phyloP scores from a whole-genome alignment of 2,888 invertebrate species.

The Lasioglossum oenotherae region DNA sequence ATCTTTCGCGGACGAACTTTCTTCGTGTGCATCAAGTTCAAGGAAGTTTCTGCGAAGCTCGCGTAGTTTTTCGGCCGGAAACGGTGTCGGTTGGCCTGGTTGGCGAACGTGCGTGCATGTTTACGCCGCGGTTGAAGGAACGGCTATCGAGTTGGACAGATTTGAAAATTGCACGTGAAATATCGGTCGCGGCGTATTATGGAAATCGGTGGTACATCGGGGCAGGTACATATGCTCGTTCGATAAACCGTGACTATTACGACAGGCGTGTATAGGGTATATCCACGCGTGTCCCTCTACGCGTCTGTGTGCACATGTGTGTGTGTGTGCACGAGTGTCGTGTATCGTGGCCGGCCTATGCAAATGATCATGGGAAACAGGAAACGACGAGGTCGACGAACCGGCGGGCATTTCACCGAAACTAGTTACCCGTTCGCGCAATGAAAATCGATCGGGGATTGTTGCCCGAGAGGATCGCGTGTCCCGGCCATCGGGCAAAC shows the following conservation, averaged over 20 bases:
- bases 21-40: too few species aligned
- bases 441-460: slow-evolving; percentile 51
- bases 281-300: not conserved
- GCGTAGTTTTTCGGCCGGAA: too few species aligned
- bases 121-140: not conserved
- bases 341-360: slow-evolving; percentile 27
- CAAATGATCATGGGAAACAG: slow-evolving; percentile 48
- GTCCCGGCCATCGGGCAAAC: slow-evolving; percentile 34
- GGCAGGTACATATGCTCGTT: slow-evolving; percentile 3
- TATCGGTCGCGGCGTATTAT: slow-evolving; percentile 28
- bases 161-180: slow-evolving; percentile 48
- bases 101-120: too few species aligned
- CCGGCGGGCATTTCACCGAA: slow-evolving; percentile 46
- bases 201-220: slow-evolving; percentile 2
- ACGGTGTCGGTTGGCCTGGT: too few species aligned
- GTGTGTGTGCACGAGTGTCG: not conserved
- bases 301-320: not conserved
- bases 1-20: too few species aligned
- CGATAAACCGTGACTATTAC: slow-evolving; percentile 38
- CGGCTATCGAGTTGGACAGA: slow-evolving; percentile 16
- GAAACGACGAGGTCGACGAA: slow-evolving; percentile 56
- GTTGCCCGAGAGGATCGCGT: slow-evolving; percentile 44
- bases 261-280: not conserved
- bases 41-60: too few species aligned
- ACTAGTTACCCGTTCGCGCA: slow-evolving; percentile 39